Evolutionary conservation across 2,797 vertebrate genomes (phyloP), one percentile per base, ranked within the genome.

Genomic region (Euthynnus affinis): DNA sequence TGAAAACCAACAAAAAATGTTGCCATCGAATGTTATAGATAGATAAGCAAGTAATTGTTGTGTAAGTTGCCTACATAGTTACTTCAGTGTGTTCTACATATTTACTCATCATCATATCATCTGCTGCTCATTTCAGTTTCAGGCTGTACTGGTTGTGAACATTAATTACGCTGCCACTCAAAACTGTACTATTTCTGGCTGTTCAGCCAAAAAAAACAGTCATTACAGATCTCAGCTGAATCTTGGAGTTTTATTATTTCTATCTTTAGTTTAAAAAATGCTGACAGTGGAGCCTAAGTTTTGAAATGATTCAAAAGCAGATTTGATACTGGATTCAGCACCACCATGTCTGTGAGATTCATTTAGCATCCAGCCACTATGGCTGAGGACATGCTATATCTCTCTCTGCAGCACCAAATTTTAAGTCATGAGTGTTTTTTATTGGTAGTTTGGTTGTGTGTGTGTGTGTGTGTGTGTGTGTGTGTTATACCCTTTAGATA

Each of bases 401-500:
- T 25, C 18, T 55, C 18, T 12, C 52, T 49, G 22, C 59, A 44
- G 32, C 42, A 44, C 5, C 22, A 37, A 18, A 34, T 60, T 46
- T 60, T 59, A 75, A 71, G n/a, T 23, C 27, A n/a, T 23, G 44
- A 23, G 9, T 49, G 58, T 2, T 64, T 71, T 46, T 72, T 60
- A 55, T 72, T 44, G 44, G 60, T 56, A 5, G 71, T 58, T 51
- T 42, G 8, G 22, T 27, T 7, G n/a, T 34, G 34, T 34, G 34
- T 34, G 34, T 34, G 6, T 34, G 34, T 34, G 34, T 7, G 34
- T 7, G 34, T 7, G 34, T 7, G 6, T 34, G 5, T 34, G 6
- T 1, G 58, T 40, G 69, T 64, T 51, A 51, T 62, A n/a, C 58
- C 73, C 69, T 60, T 65, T 55, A 78, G 46, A 73, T 77, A 51